Conservation (phyloP, 2,888 invertebrate genomes). For the Fragum whitleyi region DNA sequence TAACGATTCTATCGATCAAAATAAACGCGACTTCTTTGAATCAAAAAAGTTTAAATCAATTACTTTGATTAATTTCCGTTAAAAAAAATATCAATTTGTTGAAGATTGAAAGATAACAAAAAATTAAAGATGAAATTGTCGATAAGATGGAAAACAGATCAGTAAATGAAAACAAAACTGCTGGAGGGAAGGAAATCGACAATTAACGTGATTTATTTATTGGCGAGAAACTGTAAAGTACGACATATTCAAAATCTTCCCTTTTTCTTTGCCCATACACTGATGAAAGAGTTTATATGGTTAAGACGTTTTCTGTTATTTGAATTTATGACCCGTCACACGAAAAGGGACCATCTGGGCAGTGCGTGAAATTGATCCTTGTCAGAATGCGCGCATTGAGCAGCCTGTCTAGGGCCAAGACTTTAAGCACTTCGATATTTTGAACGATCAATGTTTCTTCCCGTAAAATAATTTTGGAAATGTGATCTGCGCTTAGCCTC, state of each 20-base stretch:
- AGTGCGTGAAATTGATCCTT: no score
- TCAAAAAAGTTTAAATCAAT: background rate
- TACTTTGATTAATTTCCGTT: background rate
- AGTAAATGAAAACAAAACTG: background rate
- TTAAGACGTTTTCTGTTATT: no score
- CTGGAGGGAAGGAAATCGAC: background rate
- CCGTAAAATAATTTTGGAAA: no score
- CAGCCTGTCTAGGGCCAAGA: no score
- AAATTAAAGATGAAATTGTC: background rate
- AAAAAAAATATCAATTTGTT: background rate
- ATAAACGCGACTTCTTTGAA: background rate
- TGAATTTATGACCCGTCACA: no score
- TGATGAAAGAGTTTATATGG: no score
- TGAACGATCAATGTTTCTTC: no score
- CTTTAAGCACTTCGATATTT: no score
- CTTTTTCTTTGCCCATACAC: no score
- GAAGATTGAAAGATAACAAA: conserved; percentile 2
- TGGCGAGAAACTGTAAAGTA: background rate
- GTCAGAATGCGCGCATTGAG: no score
- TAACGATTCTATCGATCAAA: background rate
- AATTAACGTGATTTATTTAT: background rate
- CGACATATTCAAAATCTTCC: background rate
- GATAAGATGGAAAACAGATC: conserved; percentile 1
- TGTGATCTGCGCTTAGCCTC: no score
- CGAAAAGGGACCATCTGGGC: no score